Base-by-base conservation (phyloP, 1,140 invertebrate species). In the Papilio xuthus region DNA sequence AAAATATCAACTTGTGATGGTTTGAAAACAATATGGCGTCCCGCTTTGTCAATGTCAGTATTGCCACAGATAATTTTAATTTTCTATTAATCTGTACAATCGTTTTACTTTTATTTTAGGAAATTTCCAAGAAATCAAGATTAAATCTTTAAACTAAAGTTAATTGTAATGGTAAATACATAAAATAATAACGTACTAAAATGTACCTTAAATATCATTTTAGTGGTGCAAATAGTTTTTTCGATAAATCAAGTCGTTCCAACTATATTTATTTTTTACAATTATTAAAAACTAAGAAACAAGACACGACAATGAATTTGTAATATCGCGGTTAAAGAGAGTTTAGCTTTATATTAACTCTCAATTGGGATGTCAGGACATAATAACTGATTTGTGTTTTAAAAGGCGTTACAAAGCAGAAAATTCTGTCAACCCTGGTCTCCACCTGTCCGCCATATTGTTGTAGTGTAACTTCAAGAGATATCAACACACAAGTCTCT, bases 1-100 rank as follows among this genome's bases (percentile, higher is more conserved):
- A 37, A 56, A 53, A 76, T 75, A 75, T n/a, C 74, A 72, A 28
- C 8, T 72, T 37, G 32, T 41, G 20, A 9, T 56, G 20, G 28
- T 76, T 60, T 75, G 37, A 41, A 76, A 76, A 76, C 74, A 76
- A 76, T 76, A 76, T 76, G 74, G 74, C 74, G 74, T 60, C 53
- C 74, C 74, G 74, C 74, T 37, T 60, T 60, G 74, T 76, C 74
- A 76, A 37, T 76, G 50, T 76, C 74, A 76, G 63, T 50, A 2
- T 72, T 26, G 4, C 12, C 44, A 72, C 37, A 47, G 42, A 20
- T 53, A 53, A 53, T 1, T n/a, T n/a, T 4, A 53, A 20, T n/a
- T 53, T 53, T 53, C n/a, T 53, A 53, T 53, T 37, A n/a, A 53
- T 20, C 50, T 53, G 50, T 53, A 20, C n/a, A 37, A 37, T 32